Percentiles rank a stretch among this genome's conserved stretches.
phyloP scores from a whole-genome alignment of 2,888 invertebrate genomes.

The Chaetoderma sp. region DNA sequence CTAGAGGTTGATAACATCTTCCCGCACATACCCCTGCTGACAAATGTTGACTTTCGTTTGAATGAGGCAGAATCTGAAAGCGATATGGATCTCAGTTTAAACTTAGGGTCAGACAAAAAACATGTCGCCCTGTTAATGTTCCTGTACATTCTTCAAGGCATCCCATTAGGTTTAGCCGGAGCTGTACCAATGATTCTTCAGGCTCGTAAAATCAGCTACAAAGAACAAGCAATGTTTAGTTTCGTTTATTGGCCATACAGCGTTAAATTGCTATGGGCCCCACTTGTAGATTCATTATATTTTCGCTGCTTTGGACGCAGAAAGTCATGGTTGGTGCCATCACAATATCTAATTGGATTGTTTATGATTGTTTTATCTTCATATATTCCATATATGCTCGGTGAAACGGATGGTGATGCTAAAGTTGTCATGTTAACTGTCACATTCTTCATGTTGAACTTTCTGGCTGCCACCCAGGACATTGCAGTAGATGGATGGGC shows the following conservation, averaged over 20 bases:
- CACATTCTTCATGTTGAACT: constrained; percentile 91
- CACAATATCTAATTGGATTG: constrained; percentile 87
- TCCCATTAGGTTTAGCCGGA: constrained; percentile 91
- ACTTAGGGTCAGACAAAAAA: constrained; percentile 65
- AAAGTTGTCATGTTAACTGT: constrained; percentile 76
- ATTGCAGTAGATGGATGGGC: constrained; percentile 99
- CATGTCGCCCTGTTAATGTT: constrained; percentile 91
- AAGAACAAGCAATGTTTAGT: constrained; percentile 86
- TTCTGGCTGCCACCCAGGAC: constrained; percentile 98
- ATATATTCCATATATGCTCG: constrained; percentile 77
- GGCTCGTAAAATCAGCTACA: constrained; percentile 91
- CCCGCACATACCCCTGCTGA: constrained; percentile 43
- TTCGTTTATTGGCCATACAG: constrained; percentile 91
- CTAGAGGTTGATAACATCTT: constrained; percentile 37
- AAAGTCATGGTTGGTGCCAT: constrained; percentile 90
- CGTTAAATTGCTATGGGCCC: constrained; percentile 97
- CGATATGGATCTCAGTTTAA: constrained; percentile 36
- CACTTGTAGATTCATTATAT: constrained; percentile 94
- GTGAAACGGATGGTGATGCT: constrained; percentile 71
- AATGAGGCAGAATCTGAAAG: constrained; percentile 10
- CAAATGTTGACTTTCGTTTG: constrained; percentile 4
- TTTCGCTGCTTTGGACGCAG: constrained; percentile 86
- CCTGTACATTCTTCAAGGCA: constrained; percentile 88
- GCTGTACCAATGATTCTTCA: constrained; percentile 96
- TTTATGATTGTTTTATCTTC: constrained; percentile 90